Evolutionary conservation across 2,797 vertebrate genomes (phyloP), one percentile per base, ranked within the genome.

Genomic region (Sebastes hubbsi): DNA sequence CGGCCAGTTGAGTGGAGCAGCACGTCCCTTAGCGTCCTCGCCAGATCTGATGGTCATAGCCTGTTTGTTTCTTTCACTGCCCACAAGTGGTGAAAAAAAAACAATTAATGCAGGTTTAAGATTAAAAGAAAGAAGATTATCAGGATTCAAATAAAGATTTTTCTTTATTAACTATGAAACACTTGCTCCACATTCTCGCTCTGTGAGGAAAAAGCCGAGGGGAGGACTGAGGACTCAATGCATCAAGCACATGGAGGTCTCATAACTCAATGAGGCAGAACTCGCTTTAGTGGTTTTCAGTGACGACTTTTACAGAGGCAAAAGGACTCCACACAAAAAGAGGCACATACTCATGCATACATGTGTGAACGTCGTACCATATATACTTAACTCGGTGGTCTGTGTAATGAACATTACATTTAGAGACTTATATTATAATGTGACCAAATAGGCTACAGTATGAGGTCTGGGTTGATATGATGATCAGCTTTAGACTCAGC

Each of bases 281-380:
- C 67, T 88, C 65, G 63, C 72, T 84, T 88, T 76, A 68, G 82
- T 71, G 87, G 89, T 91, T 94, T 91, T 82, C 80, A 86, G 78
- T 85, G 87, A 89, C 85, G 85, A 90, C 84, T 94, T 94, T 94
- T 84, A 91, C 91, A 94, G 89, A 87, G 86, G 78, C 72, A 6
- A 62, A 89, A 89, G 78, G 14, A 85, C 85, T 89, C 83, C 87
- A 86, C 83, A 81, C 73, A 81, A 61, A 87, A 88, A 77, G 74
- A 73, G 72, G 55, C 61, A 52, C 36, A 24, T 65, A 36, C 80
- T 64, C 78, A 36, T 87, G 75, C 87, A 81, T 87, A 78, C 87
- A 81, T 84, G 77, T 91, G 88, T 89, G 74, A 89, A 84, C 78
- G 61, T 72, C 34, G 59, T 72, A 46, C 67, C 72, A 71, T 85